Percentiles rank a stretch among this genome's conserved stretches.
These are phyloP conservation scores for Scaptomyza parva DNA, from an alignment of 2,888 invertebrate species.

Conservation along the genomic window DNA sequence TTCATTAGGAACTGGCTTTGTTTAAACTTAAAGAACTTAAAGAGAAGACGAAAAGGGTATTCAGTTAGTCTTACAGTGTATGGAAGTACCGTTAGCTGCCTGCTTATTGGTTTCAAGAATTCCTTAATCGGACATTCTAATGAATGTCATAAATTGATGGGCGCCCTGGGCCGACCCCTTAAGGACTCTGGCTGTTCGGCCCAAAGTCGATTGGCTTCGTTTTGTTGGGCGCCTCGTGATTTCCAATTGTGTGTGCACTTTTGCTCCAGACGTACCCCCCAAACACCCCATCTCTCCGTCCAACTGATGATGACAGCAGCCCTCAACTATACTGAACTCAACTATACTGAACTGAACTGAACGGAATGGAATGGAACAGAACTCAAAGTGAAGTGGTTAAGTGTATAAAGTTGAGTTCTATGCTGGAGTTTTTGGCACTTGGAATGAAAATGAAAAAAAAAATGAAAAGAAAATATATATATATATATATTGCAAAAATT, in stretches of 20 bases:
- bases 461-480: not conserved
- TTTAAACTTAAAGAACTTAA: no score
- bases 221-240: conserved; percentile 65
- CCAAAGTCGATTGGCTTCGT: conserved; percentile 84
- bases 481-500: not conserved
- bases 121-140: conserved; percentile 84
- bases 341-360: not conserved
- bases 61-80: no score
- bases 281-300: not conserved
- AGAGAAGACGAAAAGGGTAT: no score
- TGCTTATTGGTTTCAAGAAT: conserved; percentile 75
- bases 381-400: conserved; percentile 82
- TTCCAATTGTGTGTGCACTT: conserved; percentile 66
- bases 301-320: conserved; percentile 4
- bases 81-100: conserved; percentile 84
- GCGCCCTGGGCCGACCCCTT: conserved; percentile 40
- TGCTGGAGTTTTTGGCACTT: conserved; percentile 70
- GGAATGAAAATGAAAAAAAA: conserved; percentile 21
- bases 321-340: conserved; percentile 3
- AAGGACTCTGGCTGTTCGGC: conserved; percentile 20
- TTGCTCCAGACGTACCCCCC: not conserved
- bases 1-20: no score
- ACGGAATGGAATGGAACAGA: no score
- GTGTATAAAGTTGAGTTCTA: conserved; percentile 77
- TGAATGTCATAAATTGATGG: conserved; percentile 84